Percentiles rank a stretch among this genome's conserved stretches.
phyloP scores from a whole-genome alignment of 2,113 vertebrate species.

The Riparia riparia region DNA sequence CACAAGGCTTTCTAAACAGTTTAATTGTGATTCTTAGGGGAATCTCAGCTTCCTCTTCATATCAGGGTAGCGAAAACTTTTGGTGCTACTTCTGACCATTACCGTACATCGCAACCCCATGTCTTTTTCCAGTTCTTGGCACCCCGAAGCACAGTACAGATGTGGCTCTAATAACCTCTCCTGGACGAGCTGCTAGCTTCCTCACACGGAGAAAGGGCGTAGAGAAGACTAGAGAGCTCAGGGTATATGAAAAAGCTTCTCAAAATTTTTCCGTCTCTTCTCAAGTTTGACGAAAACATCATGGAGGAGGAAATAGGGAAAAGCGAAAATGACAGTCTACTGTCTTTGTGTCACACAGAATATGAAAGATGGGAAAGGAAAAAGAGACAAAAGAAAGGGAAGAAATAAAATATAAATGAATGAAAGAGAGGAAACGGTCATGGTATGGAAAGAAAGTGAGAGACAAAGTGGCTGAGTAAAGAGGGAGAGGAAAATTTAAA shows the following conservation, averaged over 20 bases:
- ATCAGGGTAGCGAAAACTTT: neutral
- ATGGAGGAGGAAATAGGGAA: neutral
- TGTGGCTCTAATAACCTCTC: neutral
- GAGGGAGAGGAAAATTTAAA: slow-evolving; percentile 1
- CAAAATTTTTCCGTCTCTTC: neutral
- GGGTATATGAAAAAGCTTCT: neutral
- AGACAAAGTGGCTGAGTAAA: slow-evolving; percentile 14
- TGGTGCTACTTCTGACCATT: neutral
- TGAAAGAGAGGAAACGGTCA: slow-evolving; percentile 21
- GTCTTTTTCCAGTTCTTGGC: neutral
- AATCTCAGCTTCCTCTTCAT: neutral
- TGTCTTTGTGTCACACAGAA: neutral
- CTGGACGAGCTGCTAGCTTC: neutral
- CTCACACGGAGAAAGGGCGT: neutral
- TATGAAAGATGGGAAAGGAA: slow-evolving; percentile 24
- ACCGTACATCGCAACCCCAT: accelerated
- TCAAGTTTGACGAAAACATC: neutral
- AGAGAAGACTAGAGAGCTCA: neutral
- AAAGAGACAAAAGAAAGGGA: neutral
- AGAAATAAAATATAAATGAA: slow-evolving; percentile 2
- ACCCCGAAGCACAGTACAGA: neutral
- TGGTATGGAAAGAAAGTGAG: neutral
- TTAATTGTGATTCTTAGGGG: neutral
- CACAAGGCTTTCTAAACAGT: neutral
- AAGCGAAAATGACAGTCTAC: neutral